These are phyloP conservation scores for Psilopsiagon aurifrons DNA, from an alignment of 2,113 vertebrate species.

Conservation along the genomic window DNA sequence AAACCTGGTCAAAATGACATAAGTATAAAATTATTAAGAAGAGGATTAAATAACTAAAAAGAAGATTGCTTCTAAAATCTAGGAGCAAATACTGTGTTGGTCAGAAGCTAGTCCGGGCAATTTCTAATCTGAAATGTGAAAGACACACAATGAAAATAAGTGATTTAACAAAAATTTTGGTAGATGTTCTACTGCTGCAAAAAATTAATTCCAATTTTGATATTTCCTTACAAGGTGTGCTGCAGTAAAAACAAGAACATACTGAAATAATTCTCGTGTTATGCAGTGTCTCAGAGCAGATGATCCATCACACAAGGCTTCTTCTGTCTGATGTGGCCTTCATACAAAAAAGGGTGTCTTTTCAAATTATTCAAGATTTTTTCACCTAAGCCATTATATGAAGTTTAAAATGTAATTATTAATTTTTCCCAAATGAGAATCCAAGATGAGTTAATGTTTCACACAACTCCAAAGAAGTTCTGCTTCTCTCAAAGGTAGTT, in stretches of 20 bases:
- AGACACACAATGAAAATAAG: not conserved
- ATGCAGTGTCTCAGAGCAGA: not conserved
- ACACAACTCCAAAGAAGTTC: accelerated
- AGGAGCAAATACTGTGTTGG: not conserved
- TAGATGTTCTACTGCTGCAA: not conserved
- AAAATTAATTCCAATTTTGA: not conserved
- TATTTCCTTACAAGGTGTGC: not conserved
- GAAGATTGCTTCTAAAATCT: not conserved
- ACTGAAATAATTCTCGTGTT: not conserved
- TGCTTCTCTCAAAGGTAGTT: not conserved
- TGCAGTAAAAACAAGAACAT: not conserved
- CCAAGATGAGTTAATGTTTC: not conserved
- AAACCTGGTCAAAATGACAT: not conserved
- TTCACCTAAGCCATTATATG: not conserved
- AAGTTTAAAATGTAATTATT: not conserved
- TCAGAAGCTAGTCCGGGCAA: not conserved
- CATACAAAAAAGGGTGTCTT: not conserved
- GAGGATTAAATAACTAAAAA: not conserved
- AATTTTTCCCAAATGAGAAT: not conserved
- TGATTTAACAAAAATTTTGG: not conserved
- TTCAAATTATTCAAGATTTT: not conserved
- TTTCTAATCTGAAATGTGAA: not conserved
- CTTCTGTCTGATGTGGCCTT: not conserved
- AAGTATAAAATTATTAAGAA: not conserved
- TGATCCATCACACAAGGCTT: not conserved